Evolutionary conservation across 2,888 invertebrate species (phyloP), one percentile per base, ranked within the genome.

Genomic region (Sturmia bella): DNA sequence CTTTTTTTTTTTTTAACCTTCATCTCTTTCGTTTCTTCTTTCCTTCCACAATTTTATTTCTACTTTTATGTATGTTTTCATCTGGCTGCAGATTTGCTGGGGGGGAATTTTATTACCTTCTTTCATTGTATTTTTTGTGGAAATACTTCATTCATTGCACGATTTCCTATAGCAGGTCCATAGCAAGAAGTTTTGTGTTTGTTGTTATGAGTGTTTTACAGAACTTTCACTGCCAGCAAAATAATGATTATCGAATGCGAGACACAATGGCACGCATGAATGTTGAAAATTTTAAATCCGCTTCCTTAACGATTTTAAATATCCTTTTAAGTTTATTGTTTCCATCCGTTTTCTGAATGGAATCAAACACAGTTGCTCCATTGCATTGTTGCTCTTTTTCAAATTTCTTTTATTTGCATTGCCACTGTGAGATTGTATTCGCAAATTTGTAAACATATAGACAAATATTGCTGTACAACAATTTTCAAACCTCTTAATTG

Each of bases 1-100:
- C 48, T 68, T 77, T 27, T 73, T 24, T 27, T 73, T 24, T 69
- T 73, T 57, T 54, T 68, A 79, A 73, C 80, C 74, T 80, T 63
- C 61, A 45, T 48, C 3, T 63, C 66, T 17, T 52, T 52, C 59
- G 52, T 72, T 72, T 72, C 48, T 54, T 9, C 57, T 68, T 59
- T 76, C 15, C 39, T 57, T 56, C 39, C 27, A 59, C 59, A 12
- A 41, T 57, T 59, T 59, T 63, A 39, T 69, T 66, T 59, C 1
- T 59, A 27, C 21, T 50, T 39, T 68, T 57, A 39, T 66, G 37
- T 21, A 11, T n/a, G 1, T 57, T 17, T 57, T 19, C 24, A 39
- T 19, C 12, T 19, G 2, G 21, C 48, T 19, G 48, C 1, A 4
- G 21, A 21, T 11, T 13, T 2, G n/a, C 13, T 1, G 5, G 9